These are phyloP conservation scores for Bothrops jararaca DNA, from an alignment of 2,113 vertebrate species.

Conservation along the genomic window DNA sequence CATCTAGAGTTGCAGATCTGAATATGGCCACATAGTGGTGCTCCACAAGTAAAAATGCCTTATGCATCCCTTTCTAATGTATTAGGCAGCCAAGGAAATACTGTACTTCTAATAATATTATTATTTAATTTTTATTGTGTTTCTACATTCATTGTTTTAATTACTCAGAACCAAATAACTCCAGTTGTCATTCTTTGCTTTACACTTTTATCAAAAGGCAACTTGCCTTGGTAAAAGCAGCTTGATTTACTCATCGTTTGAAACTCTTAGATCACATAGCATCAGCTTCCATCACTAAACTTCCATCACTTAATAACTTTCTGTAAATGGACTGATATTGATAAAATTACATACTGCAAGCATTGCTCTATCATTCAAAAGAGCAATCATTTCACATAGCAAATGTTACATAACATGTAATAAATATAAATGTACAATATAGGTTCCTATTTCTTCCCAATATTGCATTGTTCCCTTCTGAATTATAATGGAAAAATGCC, in stretches of 20 bases:
- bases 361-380: background rate
- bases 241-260: background rate
- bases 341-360: background rate
- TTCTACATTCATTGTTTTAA: background rate
- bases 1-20: slow-evolving; percentile 10
- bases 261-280: background rate
- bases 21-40: slow-evolving; percentile 48
- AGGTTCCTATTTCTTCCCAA: background rate
- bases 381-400: background rate
- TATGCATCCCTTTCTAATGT: background rate
- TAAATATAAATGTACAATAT: background rate
- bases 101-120: background rate
- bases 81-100: background rate
- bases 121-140: background rate
- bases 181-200: background rate
- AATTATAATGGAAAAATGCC: background rate
- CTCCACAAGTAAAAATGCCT: slow-evolving; percentile 10
- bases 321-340: background rate
- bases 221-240: background rate
- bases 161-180: background rate
- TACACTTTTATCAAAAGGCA: background rate
- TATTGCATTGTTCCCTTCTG: background rate
- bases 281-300: background rate
- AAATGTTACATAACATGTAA: background rate
- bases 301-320: background rate